phyloP scores from a whole-genome alignment of 2,113 vertebrate species.

The Vombatus ursinus region DNA sequence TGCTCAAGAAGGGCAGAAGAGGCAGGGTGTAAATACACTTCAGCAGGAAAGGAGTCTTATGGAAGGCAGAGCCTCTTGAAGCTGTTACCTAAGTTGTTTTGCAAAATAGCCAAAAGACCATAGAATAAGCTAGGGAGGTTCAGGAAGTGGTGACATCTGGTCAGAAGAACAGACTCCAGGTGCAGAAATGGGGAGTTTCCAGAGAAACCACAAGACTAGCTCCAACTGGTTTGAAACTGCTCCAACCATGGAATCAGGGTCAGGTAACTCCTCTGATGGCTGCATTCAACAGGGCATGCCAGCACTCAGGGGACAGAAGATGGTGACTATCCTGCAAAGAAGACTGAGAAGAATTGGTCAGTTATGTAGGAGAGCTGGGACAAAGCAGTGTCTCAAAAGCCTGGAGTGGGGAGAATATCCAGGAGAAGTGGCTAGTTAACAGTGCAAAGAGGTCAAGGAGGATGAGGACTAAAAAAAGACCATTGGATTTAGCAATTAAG shows the following conservation, averaged over 20 bases:
- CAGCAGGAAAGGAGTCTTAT: neutral
- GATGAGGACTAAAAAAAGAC: neutral
- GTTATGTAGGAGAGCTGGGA: neutral
- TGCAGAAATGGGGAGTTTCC: no score
- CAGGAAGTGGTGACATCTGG: neutral
- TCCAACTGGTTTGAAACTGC: neutral
- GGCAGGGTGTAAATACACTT: neutral
- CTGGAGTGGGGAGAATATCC: neutral
- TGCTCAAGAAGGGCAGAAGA: neutral
- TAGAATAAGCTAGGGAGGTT: neutral
- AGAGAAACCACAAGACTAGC: neutral
- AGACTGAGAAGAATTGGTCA: neutral
- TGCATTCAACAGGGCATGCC: neutral
- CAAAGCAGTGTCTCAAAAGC: neutral
- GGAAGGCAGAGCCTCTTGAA: neutral
- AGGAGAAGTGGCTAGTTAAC: neutral
- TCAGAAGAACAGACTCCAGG: neutral
- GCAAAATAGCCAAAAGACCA: neutral
- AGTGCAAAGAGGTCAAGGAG: neutral
- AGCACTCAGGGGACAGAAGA: neutral
- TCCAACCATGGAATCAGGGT: neutral
- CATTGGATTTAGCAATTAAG: neutral
- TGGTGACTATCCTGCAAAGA: neutral
- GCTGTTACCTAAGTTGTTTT: neutral
- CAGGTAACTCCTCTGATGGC: neutral